These are phyloP conservation scores for Synergus japonicus DNA, from an alignment of 2,888 invertebrate species.

Conservation along the genomic window DNA sequence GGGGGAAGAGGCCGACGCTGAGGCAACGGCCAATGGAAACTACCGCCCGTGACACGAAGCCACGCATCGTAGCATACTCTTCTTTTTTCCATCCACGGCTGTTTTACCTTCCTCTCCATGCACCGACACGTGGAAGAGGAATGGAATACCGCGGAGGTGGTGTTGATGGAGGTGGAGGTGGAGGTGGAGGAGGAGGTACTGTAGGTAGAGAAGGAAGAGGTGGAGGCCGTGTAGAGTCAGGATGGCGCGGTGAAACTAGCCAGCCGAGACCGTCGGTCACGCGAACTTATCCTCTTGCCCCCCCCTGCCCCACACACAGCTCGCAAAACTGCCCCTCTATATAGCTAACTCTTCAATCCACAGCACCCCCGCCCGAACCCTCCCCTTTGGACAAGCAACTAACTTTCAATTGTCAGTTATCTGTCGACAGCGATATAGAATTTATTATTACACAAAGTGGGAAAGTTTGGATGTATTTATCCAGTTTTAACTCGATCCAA, in stretches of 20 bases:
- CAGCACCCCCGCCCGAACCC: constrained; percentile 2
- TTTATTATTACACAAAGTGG: background rate
- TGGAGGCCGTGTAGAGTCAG: constrained; percentile 56
- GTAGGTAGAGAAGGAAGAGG: constrained; percentile 49
- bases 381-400: background rate
- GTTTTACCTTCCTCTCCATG: constrained; percentile 50
- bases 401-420: background rate
- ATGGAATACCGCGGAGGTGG: constrained; percentile 47
- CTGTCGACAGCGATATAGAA: background rate
- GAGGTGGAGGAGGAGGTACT: constrained; percentile 46
- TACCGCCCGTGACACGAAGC: constrained; percentile 53
- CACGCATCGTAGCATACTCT: constrained; percentile 39
- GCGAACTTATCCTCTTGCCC: constrained; percentile 66
- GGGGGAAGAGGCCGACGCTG: constrained; percentile 29
- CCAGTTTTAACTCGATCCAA: no score
- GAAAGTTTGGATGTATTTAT: no score
- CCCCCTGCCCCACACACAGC: constrained; percentile 25
- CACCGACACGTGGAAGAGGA: constrained; percentile 53
- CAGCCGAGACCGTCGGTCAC: constrained; percentile 73
- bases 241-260: constrained; percentile 64
- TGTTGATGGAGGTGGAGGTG: constrained; percentile 42
- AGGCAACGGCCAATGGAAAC: constrained; percentile 49
- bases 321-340: background rate
- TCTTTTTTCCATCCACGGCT: constrained; percentile 45
- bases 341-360: constrained; percentile 4